Evolutionary conservation across 2,797 vertebrate species (phyloP).

Genomic region (Sebastes diploproa): DNA sequence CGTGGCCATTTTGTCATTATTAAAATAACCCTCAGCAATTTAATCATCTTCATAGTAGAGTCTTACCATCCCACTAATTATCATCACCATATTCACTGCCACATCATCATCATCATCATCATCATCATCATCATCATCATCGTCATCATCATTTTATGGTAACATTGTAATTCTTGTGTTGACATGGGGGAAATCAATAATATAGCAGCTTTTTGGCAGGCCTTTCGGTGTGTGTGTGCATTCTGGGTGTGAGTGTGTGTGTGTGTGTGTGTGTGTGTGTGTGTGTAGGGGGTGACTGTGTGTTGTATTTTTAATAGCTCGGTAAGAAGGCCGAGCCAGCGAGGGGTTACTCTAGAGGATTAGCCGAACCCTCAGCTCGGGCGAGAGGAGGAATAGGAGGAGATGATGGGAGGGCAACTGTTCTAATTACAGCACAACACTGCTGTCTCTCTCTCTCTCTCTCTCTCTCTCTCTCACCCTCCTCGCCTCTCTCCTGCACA

Average conservation of each 20-base stretch:
- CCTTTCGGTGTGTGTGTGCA: not conserved
- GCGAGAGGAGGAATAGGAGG: slow-evolving; percentile 4
- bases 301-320: slow-evolving; percentile 36
- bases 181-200: slow-evolving; percentile 26
- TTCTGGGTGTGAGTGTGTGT: not conserved
- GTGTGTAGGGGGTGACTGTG: not conserved
- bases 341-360: slow-evolving; percentile 9
- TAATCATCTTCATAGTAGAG: not conserved
- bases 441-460: not conserved
- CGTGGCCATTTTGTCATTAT: not conserved
- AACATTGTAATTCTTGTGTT: not conserved
- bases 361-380: not conserved
- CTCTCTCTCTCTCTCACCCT: too few species aligned
- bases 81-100: slow-evolving; percentile 5
- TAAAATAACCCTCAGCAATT: not conserved
- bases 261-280: not conserved
- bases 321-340: slow-evolving; percentile 13
- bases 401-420: slow-evolving; percentile 36
- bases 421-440: slow-evolving; percentile 32
- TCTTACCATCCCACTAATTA: not conserved
- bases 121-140: not conserved
- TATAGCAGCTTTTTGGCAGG: slow-evolving; percentile 30
- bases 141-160: not conserved
- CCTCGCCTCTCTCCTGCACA: not conserved
- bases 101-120: not conserved